A percentile compares a stretch with the other conserved stretches of the same genome.
phyloP scores from a whole-genome alignment of 2,888 invertebrate species.

The Lasius platythorax region DNA sequence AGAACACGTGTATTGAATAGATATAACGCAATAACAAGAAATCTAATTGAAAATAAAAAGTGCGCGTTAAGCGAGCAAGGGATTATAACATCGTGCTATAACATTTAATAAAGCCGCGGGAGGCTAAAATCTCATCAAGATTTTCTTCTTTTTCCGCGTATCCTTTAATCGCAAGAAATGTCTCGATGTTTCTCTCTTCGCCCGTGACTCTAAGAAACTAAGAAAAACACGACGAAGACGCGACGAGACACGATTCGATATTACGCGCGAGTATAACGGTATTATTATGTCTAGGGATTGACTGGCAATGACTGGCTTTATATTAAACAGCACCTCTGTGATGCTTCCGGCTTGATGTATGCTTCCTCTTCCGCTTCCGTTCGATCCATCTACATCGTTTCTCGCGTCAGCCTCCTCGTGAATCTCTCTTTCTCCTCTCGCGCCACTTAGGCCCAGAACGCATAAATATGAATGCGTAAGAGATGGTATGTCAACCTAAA shows the following conservation, averaged over 20 bases:
- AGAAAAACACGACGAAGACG: slow-evolving; percentile 22
- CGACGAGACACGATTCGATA: slow-evolving; percentile 38
- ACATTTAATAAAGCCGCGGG: not conserved
- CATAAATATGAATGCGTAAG: slow-evolving; percentile 70
- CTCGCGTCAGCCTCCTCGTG: not conserved
- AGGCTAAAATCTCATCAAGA: slow-evolving; percentile 11
- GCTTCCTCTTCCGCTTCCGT: slow-evolving; percentile 67
- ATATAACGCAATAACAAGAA: not conserved
- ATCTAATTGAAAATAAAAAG: not conserved
- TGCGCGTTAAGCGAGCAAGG: not conserved
- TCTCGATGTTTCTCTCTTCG: slow-evolving; percentile 24
- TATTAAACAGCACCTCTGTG: slow-evolving; percentile 76
- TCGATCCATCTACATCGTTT: slow-evolving; percentile 65
- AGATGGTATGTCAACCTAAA: slow-evolving; percentile 38
- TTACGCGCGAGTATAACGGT: slow-evolving; percentile 60
- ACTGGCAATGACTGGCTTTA: slow-evolving; percentile 73
- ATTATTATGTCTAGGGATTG: slow-evolving; percentile 65
- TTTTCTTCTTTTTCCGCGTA: slow-evolving; percentile 19
- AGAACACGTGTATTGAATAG: not conserved
- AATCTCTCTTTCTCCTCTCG: not conserved
- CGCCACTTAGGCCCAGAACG: slow-evolving; percentile 64
- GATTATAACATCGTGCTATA: not conserved
- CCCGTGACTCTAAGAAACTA: slow-evolving; percentile 29
- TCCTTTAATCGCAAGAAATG: slow-evolving; percentile 19
- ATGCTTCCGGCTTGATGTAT: slow-evolving; percentile 73